Conservation (phyloP, 1,140 invertebrate genomes). For the Neodiprion virginianus region DNA sequence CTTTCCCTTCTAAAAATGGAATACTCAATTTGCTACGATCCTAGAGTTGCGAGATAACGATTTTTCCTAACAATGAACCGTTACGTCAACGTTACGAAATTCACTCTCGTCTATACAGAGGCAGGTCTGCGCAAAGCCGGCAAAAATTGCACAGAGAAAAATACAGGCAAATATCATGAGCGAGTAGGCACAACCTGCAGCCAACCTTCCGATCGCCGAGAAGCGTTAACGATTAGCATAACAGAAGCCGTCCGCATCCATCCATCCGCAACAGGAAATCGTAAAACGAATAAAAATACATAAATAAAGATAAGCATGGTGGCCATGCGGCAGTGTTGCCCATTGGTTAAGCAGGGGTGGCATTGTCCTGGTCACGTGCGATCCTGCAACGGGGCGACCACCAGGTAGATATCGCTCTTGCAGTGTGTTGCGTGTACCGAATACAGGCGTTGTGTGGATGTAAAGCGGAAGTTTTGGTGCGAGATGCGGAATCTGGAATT, state of each 20-base stretch:
- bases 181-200: not conserved
- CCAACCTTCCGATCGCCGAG: not conserved
- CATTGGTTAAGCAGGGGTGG: constrained; percentile 44
- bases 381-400: constrained; percentile 37
- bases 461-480: no score
- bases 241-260: constrained; percentile 20
- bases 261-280: constrained; percentile 42
- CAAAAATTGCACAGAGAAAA: not conserved
- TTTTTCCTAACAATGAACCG: no score
- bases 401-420: constrained; percentile 28
- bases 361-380: constrained; percentile 53
- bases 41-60: no score
- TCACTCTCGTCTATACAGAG: no score
- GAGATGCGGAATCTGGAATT: no score
- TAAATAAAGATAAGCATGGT: constrained; percentile 40
- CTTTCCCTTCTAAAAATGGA: no score
- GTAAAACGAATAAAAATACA: constrained; percentile 52
- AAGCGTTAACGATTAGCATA: constrained; percentile 41
- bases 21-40: no score
- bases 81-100: no score
- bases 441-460: no score
- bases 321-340: not conserved
- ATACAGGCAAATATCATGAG: not conserved
- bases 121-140: no score
- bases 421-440: no score